Conservation (phyloP, 2,113 vertebrate species). For the Azemiops feae region DNA sequence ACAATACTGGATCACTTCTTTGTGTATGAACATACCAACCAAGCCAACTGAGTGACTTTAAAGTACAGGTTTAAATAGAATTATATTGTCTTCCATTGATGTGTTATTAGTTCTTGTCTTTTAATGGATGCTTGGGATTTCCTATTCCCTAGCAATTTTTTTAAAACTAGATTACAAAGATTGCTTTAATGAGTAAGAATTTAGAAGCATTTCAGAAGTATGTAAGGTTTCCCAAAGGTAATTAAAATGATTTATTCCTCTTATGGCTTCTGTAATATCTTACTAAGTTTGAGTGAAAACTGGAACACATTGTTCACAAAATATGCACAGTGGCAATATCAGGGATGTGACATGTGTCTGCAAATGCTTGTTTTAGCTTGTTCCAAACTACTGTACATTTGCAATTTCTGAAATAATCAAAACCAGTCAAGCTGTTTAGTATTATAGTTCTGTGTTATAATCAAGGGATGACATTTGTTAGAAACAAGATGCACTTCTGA, state of each 20-base stretch:
- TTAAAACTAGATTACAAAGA: constrained; percentile 42
- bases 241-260: constrained; percentile 31
- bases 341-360: background rate
- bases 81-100: constrained; percentile 56
- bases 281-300: constrained; percentile 13
- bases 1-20: constrained; percentile 44
- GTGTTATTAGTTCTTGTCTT: constrained; percentile 61
- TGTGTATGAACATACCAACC: constrained; percentile 41
- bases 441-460: background rate
- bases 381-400: background rate
- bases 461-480: background rate
- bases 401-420: background rate
- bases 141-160: constrained; percentile 35
- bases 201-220: constrained; percentile 33
- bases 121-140: constrained; percentile 55
- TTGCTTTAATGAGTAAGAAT: constrained; percentile 30
- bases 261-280: background rate
- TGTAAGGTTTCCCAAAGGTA: constrained; percentile 20
- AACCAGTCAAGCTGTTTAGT: background rate
- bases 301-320: constrained; percentile 7
- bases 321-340: constrained; percentile 11
- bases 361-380: background rate
- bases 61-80: constrained; percentile 65
- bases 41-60: constrained; percentile 55
- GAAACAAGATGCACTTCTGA: constrained; percentile 1